Percentiles rank a stretch among this genome's conserved stretches.
Conservation (phyloP, 2,888 invertebrate genomes). For the Molanna angustata region DNA sequence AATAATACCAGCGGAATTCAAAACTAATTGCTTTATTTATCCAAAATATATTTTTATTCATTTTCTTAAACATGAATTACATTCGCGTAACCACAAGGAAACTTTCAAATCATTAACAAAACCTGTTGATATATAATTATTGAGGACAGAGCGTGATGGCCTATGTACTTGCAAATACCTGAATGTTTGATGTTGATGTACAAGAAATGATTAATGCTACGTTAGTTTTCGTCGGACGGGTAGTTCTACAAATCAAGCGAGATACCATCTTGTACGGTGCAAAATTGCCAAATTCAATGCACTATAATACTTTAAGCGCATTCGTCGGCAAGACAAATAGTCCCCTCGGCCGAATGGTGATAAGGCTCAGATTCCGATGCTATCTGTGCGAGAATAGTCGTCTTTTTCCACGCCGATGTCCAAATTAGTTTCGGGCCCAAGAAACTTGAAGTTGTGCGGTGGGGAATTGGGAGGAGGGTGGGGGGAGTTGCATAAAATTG, state of each 20-base stretch:
- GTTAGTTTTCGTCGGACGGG: not conserved
- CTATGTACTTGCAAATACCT: too few species aligned
- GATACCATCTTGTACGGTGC: not conserved
- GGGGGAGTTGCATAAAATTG: not conserved
- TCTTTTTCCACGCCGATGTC: not conserved
- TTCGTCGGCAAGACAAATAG: not conserved
- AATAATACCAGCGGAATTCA: too few species aligned
- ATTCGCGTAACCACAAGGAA: too few species aligned
- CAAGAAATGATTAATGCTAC: not conserved
- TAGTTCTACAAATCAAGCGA: not conserved
- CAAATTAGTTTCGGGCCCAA: constrained; percentile 9
- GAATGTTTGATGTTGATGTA: too few species aligned
- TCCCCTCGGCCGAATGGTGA: not conserved
- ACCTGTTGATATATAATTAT: too few species aligned
- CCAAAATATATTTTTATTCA: too few species aligned
- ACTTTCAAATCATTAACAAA: too few species aligned
- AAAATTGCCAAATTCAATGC: not conserved
- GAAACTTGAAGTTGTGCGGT: not conserved
- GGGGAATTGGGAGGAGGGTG: not conserved
- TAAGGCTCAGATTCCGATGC: not conserved
- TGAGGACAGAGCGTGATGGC: too few species aligned
- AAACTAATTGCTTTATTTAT: too few species aligned
- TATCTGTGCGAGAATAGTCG: not conserved
- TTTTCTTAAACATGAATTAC: too few species aligned
- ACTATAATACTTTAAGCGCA: not conserved